Percentiles rank a stretch among this genome's conserved stretches.
phyloP scores from a whole-genome alignment of 2,888 invertebrate species.

The Diarsia rubi region DNA sequence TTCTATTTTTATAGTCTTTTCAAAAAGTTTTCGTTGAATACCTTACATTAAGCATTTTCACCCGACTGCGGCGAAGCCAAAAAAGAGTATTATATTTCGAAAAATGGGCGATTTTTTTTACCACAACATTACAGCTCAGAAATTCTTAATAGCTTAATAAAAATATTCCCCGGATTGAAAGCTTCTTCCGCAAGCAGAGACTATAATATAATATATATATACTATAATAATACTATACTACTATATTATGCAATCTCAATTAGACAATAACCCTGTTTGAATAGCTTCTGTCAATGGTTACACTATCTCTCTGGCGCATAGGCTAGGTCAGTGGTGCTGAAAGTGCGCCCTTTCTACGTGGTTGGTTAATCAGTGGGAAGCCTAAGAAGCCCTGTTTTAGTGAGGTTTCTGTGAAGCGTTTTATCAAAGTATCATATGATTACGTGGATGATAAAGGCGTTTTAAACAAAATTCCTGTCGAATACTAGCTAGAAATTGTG shows the following conservation, averaged over 20 bases:
- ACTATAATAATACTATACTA: too few species aligned
- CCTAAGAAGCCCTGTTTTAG: not conserved
- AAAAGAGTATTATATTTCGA: too few species aligned
- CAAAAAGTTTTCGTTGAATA: not conserved
- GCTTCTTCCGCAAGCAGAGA: conserved; percentile 5
- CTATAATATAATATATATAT: too few species aligned
- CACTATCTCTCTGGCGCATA: conserved; percentile 38
- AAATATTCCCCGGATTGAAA: not conserved
- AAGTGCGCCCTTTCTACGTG: not conserved
- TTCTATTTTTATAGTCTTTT: not conserved
- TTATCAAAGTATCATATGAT: not conserved
- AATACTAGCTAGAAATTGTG: not conserved
- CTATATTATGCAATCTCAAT: conserved; percentile 57
- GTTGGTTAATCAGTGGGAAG: not conserved
- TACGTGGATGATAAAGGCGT: not conserved
- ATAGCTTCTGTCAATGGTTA: conserved; percentile 58
- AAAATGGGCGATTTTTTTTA: not conserved
- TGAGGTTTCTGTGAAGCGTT: not conserved
- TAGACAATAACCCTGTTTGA: conserved; percentile 61
- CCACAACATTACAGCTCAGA: not conserved
- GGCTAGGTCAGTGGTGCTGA: conserved; percentile 2
- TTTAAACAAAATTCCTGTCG: not conserved
- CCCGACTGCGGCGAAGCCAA: too few species aligned
- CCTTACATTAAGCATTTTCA: too few species aligned
- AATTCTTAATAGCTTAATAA: not conserved